A percentile compares a stretch with the other conserved stretches of the same genome.
Evolutionary conservation across 2,888 invertebrate species (phyloP).

Genomic region (Sisyra terminalis): DNA sequence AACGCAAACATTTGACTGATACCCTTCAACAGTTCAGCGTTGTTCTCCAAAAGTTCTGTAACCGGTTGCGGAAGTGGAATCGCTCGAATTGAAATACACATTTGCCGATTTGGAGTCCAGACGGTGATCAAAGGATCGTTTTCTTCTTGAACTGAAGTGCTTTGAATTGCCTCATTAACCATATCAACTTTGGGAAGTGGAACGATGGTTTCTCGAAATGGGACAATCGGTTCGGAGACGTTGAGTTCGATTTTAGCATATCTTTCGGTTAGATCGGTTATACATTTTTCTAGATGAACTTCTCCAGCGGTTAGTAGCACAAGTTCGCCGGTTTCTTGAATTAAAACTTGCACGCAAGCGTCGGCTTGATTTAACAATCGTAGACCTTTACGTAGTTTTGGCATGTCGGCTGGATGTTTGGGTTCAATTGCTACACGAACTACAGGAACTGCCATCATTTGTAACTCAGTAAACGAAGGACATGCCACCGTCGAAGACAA

Average conservation of each 20-base stretch:
- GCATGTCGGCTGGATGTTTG: slow-evolving; percentile 59
- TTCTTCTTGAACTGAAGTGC: slow-evolving; percentile 23
- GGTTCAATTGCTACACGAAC: slow-evolving; percentile 89
- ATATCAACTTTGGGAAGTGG: slow-evolving; percentile 63
- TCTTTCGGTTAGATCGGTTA: slow-evolving; percentile 70
- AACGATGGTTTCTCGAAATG: slow-evolving; percentile 87
- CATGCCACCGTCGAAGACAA: slow-evolving; percentile 65
- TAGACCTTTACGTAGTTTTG: slow-evolving; percentile 55
- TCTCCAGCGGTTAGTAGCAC: slow-evolving; percentile 92
- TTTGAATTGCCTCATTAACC: slow-evolving; percentile 48
- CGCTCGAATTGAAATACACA: slow-evolving; percentile 56
- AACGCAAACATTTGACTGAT: background rate
- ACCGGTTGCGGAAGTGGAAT: slow-evolving; percentile 58
- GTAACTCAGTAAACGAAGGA: slow-evolving; percentile 75
- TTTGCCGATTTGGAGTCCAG: slow-evolving; percentile 54
- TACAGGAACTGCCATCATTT: slow-evolving; percentile 66
- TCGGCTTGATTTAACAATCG: slow-evolving; percentile 85
- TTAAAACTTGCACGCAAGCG: slow-evolving; percentile 75
- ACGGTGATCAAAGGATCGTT: slow-evolving; percentile 34
- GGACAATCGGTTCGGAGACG: slow-evolving; percentile 90
- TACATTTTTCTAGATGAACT: slow-evolving; percentile 89
- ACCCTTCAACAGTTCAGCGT: slow-evolving; percentile 45
- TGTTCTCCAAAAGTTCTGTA: slow-evolving; percentile 52
- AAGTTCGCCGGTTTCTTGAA: slow-evolving; percentile 91
- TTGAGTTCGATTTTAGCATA: slow-evolving; percentile 69